A percentile compares a stretch with the other conserved stretches of the same genome.
Conservation (phyloP, 2,888 invertebrate species). For the Cryptophagus acutangulus region DNA sequence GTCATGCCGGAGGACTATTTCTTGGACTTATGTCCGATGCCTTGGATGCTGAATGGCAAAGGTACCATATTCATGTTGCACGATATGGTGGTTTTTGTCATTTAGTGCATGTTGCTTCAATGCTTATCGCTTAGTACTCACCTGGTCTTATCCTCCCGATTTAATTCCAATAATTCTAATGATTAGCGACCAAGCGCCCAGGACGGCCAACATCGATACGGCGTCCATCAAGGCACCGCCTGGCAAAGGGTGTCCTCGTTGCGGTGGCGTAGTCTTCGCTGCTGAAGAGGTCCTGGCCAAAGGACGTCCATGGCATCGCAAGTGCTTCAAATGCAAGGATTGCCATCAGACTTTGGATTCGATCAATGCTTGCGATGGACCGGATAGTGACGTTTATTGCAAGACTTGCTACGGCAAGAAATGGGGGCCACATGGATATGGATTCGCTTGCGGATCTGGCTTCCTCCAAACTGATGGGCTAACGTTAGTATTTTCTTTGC, state of each 20-base stretch:
- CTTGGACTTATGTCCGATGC: constrained; percentile 81
- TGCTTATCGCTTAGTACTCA: constrained; percentile 1
- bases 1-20: constrained; percentile 83
- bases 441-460: constrained; percentile 92
- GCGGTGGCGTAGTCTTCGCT: constrained; percentile 86
- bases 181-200: constrained; percentile 70
- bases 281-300: constrained; percentile 92
- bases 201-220: constrained; percentile 73
- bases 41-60: constrained; percentile 71
- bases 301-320: constrained; percentile 86
- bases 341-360: constrained; percentile 93
- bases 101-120: constrained; percentile 1
- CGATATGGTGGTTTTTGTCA: constrained; percentile 19
- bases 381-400: constrained; percentile 90
- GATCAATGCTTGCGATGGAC: constrained; percentile 92
- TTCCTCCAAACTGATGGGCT: constrained; percentile 89
- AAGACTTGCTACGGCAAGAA: constrained; percentile 97
- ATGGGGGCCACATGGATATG: constrained; percentile 96
- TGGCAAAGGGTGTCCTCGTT: constrained; percentile 85
- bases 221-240: constrained; percentile 73
- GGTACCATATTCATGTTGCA: constrained; percentile 49
- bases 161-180: no score
- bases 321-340: constrained; percentile 88
- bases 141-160: neutral
- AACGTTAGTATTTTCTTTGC: constrained; percentile 56